These are phyloP conservation scores for Chrysomela aeneicollis DNA, from an alignment of 2,888 invertebrate species.

Conservation along the genomic window DNA sequence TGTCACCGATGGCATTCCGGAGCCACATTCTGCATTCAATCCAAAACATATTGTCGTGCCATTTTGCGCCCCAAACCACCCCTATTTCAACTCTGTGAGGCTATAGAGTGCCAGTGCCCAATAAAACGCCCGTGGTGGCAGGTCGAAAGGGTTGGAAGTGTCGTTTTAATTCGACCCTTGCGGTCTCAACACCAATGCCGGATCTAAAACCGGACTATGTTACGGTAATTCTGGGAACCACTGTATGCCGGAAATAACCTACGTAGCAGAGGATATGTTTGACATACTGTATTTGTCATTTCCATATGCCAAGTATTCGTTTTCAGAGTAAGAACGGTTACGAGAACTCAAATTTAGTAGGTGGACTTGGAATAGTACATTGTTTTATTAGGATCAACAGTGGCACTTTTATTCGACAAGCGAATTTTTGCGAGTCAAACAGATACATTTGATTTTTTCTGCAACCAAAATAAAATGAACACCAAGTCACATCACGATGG, in stretches of 20 bases:
- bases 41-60: background rate
- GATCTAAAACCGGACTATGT: constrained; percentile 39
- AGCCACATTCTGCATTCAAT: background rate
- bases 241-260: constrained; percentile 40
- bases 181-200: constrained; percentile 39
- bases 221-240: constrained; percentile 34
- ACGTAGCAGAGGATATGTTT: constrained; percentile 42
- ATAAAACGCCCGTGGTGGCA: background rate
- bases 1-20: background rate
- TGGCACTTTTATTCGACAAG: too few species aligned
- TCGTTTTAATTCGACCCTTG: background rate
- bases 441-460: too few species aligned
- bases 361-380: too few species aligned
- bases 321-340: too few species aligned
- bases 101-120: background rate
- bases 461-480: too few species aligned
- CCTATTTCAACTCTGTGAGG: constrained; percentile 4
- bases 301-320: too few species aligned
- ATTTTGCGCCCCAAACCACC: background rate
- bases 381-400: too few species aligned
- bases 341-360: too few species aligned
- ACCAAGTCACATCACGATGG: too few species aligned
- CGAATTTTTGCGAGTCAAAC: too few species aligned
- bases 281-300: too few species aligned
- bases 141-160: constrained; percentile 18